phyloP scores from a whole-genome alignment of 1,140 invertebrate species.

The Papilio machaon region DNA sequence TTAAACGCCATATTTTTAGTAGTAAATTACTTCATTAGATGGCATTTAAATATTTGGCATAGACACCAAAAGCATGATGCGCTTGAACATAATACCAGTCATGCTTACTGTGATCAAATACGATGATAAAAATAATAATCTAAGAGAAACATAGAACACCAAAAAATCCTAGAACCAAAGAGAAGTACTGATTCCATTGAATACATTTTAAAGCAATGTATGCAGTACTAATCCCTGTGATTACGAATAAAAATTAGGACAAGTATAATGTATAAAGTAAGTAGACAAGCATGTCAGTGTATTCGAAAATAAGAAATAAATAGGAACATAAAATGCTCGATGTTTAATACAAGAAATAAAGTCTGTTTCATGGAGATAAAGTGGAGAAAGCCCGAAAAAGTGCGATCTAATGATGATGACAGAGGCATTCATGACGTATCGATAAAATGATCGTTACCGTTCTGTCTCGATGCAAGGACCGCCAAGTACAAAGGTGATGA shows the following conservation, averaged over 20 bases:
- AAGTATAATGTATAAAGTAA: slow-evolving; percentile 62
- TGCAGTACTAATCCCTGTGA: slow-evolving; percentile 67
- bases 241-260: slow-evolving; percentile 54
- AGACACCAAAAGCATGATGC: slow-evolving; percentile 82
- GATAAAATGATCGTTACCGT: slow-evolving; percentile 80
- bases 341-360: slow-evolving; percentile 66
- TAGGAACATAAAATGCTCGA: slow-evolving; percentile 58
- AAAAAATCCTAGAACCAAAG: slow-evolving; percentile 57
- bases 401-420: slow-evolving; percentile 80
- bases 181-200: slow-evolving; percentile 59
- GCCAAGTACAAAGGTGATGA: slow-evolving; percentile 71
- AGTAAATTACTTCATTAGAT: slow-evolving; percentile 39
- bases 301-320: slow-evolving; percentile 60
- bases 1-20: slow-evolving; percentile 20
- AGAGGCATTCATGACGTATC: slow-evolving; percentile 80
- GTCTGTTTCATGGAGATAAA: slow-evolving; percentile 61
- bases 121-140: slow-evolving; percentile 62
- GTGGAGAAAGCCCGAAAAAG: slow-evolving; percentile 74
- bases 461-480: slow-evolving; percentile 76
- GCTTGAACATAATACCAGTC: slow-evolving; percentile 75
- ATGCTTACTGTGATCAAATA: slow-evolving; percentile 73
- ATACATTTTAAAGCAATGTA: slow-evolving; percentile 15
- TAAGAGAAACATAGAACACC: slow-evolving; percentile 57
- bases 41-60: slow-evolving; percentile 64
- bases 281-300: slow-evolving; percentile 70